Evolutionary conservation across 2,113 vertebrate genomes (phyloP), one percentile per base, ranked within the genome.

Genomic region (Pontoporia blainvillei): DNA sequence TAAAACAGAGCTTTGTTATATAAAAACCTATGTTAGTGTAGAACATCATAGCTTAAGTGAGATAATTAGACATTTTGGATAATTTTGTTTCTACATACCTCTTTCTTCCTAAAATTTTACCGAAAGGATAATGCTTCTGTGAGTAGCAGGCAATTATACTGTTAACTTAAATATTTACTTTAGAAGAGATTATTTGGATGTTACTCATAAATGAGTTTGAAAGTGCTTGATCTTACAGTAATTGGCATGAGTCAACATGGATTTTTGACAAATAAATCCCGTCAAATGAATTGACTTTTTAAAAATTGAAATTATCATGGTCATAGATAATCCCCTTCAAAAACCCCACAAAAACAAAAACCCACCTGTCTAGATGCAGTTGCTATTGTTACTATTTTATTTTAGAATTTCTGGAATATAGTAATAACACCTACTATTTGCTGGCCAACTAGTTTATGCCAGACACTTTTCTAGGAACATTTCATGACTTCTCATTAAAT

Each of bases 331-430:
- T 86, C 59, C 10, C 5, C 21, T 20, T 2, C 7, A 41, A 49
- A 18, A 27, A 44, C 8, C 0, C 25, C 41, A 2, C 29, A 2
- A 31, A 73, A 75, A 46, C 9, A 6, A 75, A 57, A 67, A 83
- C 57, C 31, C 49, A 6, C 20, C 39, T 92, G 91, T 96, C 93
- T 97, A 95, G 96, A 96, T 92, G 69, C 8, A 95, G 54, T 62
- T 85, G 44, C 59, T 86, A 46, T 41, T 81, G 25, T 96, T 87
- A 84, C n/a, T 67, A 25, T 94, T 94, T 96, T 62, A 82, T 91
- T 92, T 97, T 96, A 78, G 89, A 91, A 91, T 95, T 98, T 66
- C 72, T 93, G 78, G 96, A 97, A 97, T 95, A 75, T 23, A 91
- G 31, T 86, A 91, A 49, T 64, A 71, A 34, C 25, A 62, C 82